Percentiles rank a stretch among this genome's conserved stretches.
Conservation (phyloP, 2,113 vertebrate genomes). For the Oncorhynchus kisutch region DNA sequence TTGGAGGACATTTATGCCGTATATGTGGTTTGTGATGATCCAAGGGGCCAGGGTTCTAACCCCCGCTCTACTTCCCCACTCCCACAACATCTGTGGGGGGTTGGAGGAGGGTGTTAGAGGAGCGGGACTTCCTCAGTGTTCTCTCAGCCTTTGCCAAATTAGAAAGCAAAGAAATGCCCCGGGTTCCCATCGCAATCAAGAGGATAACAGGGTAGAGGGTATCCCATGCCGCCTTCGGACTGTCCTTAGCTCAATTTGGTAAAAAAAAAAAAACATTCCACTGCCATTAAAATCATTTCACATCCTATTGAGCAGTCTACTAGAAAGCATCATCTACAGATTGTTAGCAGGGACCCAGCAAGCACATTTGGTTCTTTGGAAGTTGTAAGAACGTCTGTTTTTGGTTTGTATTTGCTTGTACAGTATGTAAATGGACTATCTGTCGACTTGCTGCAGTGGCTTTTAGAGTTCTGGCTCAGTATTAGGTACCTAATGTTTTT, state of each 20-base stretch:
- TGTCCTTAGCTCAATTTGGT: conserved; percentile 14
- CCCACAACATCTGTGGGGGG: conserved; percentile 17
- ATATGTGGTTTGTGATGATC: conserved; percentile 10
- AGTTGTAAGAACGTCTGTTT: not conserved
- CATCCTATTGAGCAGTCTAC: no score
- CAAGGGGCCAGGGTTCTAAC: not conserved
- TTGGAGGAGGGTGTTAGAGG: not conserved
- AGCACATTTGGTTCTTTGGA: not conserved
- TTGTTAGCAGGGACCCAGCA: no score
- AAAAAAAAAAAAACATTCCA: no score
- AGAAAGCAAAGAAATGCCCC: not conserved
- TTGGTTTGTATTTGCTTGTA: not conserved
- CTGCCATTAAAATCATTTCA: not conserved
- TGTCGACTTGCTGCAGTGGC: no score
- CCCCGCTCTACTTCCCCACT: not conserved
- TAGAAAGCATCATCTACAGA: no score
- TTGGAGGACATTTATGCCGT: conserved; percentile 7
- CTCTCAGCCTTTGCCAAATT: conserved; percentile 6
- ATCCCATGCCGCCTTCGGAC: not conserved
- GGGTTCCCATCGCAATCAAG: conserved; percentile 11
- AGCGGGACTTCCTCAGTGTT: conserved; percentile 8
- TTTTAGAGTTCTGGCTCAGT: no score
- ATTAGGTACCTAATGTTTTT: no score
- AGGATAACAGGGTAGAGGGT: not conserved
- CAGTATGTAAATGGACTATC: not conserved